Percentiles rank a stretch among this genome's conserved stretches.
phyloP scores from a whole-genome alignment of 1,140 invertebrate species.

The Diabrotica undecimpunctata region DNA sequence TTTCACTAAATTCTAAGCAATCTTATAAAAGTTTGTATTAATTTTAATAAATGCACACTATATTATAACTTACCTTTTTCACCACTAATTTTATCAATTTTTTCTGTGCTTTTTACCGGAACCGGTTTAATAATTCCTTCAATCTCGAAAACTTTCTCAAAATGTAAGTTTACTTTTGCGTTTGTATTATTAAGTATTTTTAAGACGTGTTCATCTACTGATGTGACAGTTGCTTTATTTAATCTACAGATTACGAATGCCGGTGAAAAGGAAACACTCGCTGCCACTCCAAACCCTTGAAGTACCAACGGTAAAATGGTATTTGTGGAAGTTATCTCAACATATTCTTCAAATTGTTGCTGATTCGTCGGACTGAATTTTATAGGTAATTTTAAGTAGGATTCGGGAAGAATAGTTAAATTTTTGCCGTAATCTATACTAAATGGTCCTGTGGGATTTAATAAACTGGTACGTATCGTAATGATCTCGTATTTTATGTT shows the following conservation, averaged over 20 bases:
- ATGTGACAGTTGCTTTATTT: not conserved
- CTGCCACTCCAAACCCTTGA: constrained; percentile 19
- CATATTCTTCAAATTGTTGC: constrained; percentile 23
- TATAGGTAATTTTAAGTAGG: constrained; percentile 25
- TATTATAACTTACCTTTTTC: not conserved
- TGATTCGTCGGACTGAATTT: constrained; percentile 22
- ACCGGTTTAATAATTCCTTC: not conserved
- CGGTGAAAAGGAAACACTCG: not conserved
- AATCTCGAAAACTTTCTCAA: not conserved
- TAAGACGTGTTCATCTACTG: not conserved
- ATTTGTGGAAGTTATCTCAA: constrained; percentile 28
- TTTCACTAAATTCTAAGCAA: too few species aligned
- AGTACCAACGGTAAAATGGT: constrained; percentile 31
- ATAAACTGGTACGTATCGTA: constrained; percentile 16
- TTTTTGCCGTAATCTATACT: constrained; percentile 16
- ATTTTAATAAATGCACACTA: too few species aligned
- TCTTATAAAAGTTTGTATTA: too few species aligned
- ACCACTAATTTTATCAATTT: not conserved
- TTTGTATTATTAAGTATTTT: not conserved
- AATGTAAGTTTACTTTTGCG: not conserved
- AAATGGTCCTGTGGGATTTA: constrained; percentile 27
- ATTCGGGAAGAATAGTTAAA: constrained; percentile 19
- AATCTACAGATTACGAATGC: not conserved
- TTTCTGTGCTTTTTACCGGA: not conserved
- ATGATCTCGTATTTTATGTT: constrained; percentile 32